These are phyloP conservation scores for Eristalis intricaria DNA, from an alignment of 2,888 invertebrate species.

Conservation along the genomic window DNA sequence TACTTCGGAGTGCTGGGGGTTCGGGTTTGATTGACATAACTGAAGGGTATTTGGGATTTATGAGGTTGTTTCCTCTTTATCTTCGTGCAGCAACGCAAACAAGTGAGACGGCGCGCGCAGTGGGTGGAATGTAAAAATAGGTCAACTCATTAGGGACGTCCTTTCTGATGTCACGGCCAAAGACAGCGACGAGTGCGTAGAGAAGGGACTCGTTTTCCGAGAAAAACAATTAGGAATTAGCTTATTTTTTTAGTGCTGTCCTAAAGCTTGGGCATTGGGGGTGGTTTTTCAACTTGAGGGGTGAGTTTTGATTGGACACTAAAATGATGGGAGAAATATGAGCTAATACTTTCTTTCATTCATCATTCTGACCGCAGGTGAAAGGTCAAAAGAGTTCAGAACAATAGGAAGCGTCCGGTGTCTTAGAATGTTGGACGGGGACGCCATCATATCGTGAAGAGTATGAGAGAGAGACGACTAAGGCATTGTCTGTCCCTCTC, in stretches of 20 bases:
- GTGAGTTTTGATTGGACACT: no score
- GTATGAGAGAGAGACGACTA: no score
- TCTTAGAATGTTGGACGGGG: no score
- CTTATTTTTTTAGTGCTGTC: not conserved
- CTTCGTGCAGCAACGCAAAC: not conserved
- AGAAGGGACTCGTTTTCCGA: not conserved
- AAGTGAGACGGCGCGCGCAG: not conserved
- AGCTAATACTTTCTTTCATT: no score
- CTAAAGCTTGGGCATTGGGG: not conserved
- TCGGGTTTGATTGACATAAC: constrained; percentile 15
- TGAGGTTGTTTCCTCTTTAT: constrained; percentile 8
- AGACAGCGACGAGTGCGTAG: not conserved
- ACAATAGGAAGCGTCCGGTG: no score
- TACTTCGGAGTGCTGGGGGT: not conserved
- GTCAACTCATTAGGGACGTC: constrained; percentile 1
- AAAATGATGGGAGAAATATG: no score
- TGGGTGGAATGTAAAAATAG: constrained; percentile 1
- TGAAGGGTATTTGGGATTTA: constrained; percentile 22
- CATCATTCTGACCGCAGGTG: no score
- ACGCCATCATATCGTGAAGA: not conserved
- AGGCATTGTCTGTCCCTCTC: no score
- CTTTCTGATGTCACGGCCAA: not conserved
- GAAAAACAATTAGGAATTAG: not conserved
- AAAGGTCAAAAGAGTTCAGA: no score
- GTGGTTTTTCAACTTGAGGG: not conserved